Evolutionary conservation across 2,888 invertebrate species (phyloP), one percentile per base, ranked within the genome.

Genomic region (Chymomyza caudatula): DNA sequence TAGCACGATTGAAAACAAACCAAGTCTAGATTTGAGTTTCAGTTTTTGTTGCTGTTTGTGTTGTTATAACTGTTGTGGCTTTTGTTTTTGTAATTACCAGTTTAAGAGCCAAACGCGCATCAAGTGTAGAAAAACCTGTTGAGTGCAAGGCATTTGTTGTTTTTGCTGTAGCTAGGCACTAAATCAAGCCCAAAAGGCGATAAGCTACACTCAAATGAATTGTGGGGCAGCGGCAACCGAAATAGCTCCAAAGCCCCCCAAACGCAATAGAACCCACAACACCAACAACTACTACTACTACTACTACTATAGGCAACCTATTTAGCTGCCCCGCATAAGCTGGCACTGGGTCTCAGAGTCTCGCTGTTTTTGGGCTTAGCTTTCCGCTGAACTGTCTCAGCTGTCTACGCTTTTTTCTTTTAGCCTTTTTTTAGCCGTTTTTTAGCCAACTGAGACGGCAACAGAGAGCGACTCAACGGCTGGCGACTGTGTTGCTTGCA

Each of bases 111-210:
- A 19, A 53, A n/a, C 23, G 53, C 23, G 53, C 53, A 25, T 65
- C 76, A 74, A 69, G 76, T 76, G 74, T 69, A 13, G n/a, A 53
- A 53, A 53, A 53, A 53, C 51, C 51, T 51, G 51, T 51, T 51
- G 51, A 51, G 19, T 51, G 53, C n/a, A n/a, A n/a, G n/a, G n/a
- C 25, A 25, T 20, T 37, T 52, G 22, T 42, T 65, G 60, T 64
- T 54, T 23, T 51, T 61, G 59, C 29, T 58, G 55, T 25, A 58
- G 56, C n/a, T 53, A 51, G 62, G 83, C 83, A 69, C 85, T 80
- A 80, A 80, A 85, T 80, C 79, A 80, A 80, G 71, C 83, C 83
- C 77, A 77, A 83, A 74, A 83, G 85, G 80, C 83, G 79, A 80
- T 85, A 80, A 80, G 79, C 79, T 67, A 80, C 83, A 74, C 29